Percentiles rank a stretch among this genome's conserved stretches.
Evolutionary conservation across 2,888 invertebrate species (phyloP).

Genomic region (Platerodrilus igneus): DNA sequence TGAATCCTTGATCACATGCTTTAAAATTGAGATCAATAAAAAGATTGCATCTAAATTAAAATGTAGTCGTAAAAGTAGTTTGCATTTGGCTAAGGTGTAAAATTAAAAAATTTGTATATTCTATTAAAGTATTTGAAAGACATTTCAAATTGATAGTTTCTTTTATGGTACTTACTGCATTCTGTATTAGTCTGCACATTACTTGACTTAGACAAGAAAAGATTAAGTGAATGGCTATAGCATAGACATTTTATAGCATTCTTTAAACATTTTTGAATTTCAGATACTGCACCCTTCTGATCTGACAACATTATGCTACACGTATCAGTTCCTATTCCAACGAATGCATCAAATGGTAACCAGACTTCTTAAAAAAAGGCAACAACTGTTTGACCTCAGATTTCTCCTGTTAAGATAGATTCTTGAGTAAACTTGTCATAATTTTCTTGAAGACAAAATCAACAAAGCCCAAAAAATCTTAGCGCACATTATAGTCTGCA

Average conservation of each 20-base stretch:
- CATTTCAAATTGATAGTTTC: too few species aligned
- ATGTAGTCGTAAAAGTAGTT: too few species aligned
- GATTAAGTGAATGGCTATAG: constrained; percentile 32
- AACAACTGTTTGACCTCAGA: constrained; percentile 28
- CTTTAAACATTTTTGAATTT: constrained; percentile 28
- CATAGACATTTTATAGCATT: constrained; percentile 32
- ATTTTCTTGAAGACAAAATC: constrained; percentile 25
- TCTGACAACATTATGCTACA: constrained; percentile 35
- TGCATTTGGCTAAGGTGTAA: too few species aligned
- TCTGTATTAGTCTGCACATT: constrained; percentile 26
- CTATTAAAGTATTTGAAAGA: too few species aligned
- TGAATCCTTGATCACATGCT: too few species aligned
- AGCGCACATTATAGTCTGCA: constrained; percentile 16
- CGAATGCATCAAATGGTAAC: too few species aligned
- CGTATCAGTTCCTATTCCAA: constrained; percentile 33
- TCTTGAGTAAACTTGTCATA: constrained; percentile 23
- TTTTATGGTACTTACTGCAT: constrained; percentile 29
- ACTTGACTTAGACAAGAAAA: constrained; percentile 28
- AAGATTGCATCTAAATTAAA: too few species aligned
- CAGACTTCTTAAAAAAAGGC: constrained; percentile 27
- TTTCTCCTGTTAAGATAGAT: constrained; percentile 27
- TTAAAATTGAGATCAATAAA: too few species aligned
- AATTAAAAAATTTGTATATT: too few species aligned
- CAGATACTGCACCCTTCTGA: constrained; percentile 31
- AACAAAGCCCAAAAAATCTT: constrained; percentile 32